phyloP scores from a whole-genome alignment of 2,113 vertebrate species.

The Melanerpes aurifrons region DNA sequence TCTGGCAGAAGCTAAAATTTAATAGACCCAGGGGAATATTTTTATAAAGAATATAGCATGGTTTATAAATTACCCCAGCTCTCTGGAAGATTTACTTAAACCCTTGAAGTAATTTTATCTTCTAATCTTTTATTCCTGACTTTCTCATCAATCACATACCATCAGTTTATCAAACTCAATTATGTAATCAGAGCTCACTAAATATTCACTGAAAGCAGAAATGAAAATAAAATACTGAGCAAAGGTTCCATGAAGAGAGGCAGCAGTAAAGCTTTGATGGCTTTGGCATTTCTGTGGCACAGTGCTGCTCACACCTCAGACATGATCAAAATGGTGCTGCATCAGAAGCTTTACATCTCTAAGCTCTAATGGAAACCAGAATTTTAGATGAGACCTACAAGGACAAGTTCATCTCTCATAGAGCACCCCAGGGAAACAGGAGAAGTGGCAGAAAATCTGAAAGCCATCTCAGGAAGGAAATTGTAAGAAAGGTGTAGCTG shows the following conservation, averaged over 20 bases:
- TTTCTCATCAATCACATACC: constrained; percentile 42
- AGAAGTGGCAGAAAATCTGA: not conserved
- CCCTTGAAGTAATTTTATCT: constrained; percentile 46
- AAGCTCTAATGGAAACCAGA: not conserved
- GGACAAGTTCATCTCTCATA: not conserved
- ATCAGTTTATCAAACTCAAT: constrained; percentile 66
- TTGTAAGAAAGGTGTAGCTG: not conserved
- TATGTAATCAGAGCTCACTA: constrained; percentile 54
- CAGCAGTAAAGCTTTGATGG: not conserved
- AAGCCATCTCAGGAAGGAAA: not conserved
- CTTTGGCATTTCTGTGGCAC: not conserved
- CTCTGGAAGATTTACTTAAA: constrained; percentile 63
- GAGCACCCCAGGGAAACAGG: not conserved
- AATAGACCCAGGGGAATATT: constrained; percentile 39
- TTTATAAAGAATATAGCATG: constrained; percentile 48
- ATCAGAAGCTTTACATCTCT: not conserved
- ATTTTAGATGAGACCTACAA: not conserved
- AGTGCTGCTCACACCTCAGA: not conserved
- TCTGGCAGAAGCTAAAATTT: constrained; percentile 54
- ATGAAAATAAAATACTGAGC: constrained; percentile 47
- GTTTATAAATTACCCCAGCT: constrained; percentile 51
- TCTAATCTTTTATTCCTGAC: constrained; percentile 50
- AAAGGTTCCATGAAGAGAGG: not conserved
- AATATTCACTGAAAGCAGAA: constrained; percentile 46
- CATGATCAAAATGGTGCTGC: not conserved